Percentiles rank a stretch among this genome's conserved stretches.
Evolutionary conservation across 2,113 vertebrate species (phyloP).

Genomic region (Pholis gunnellus): DNA sequence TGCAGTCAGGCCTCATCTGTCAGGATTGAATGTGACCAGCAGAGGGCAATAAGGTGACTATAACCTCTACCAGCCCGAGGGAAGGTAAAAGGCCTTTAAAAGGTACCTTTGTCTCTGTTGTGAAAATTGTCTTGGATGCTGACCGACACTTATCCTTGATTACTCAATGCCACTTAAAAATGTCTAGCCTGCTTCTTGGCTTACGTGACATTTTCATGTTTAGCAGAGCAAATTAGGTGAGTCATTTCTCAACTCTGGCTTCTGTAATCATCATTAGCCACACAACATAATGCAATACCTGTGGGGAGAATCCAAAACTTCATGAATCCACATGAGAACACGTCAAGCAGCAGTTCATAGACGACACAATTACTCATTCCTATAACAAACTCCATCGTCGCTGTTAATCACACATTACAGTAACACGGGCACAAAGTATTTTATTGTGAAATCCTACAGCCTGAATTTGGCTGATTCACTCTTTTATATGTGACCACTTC

Average conservation of each 20-base stretch:
- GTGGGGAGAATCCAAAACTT: not conserved
- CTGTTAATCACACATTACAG: conserved; percentile 25
- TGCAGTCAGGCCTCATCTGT: not conserved
- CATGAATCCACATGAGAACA: not conserved
- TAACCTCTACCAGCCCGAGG: not conserved
- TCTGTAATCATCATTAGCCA: not conserved
- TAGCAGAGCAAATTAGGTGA: not conserved
- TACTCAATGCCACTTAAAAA: not conserved
- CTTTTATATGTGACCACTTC: not conserved
- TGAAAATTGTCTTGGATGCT: not conserved
- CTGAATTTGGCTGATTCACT: conserved; percentile 23
- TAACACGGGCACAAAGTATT: not conserved
- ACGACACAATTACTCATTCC: conserved; percentile 9
- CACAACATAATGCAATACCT: not conserved
- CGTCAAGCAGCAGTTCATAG: not conserved
- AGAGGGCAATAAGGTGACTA: conserved; percentile 36
- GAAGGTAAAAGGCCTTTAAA: not conserved
- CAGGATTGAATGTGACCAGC: conserved; percentile 38
- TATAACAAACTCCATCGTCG: not conserved
- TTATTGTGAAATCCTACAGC: not conserved
- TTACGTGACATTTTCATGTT: not conserved
- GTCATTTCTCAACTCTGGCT: not conserved
- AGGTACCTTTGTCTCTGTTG: not conserved
- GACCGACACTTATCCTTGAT: conserved; percentile 5
- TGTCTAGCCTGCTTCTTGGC: not conserved